phyloP scores from a whole-genome alignment of 2,113 vertebrate species.

The Dinomys branickii region DNA sequence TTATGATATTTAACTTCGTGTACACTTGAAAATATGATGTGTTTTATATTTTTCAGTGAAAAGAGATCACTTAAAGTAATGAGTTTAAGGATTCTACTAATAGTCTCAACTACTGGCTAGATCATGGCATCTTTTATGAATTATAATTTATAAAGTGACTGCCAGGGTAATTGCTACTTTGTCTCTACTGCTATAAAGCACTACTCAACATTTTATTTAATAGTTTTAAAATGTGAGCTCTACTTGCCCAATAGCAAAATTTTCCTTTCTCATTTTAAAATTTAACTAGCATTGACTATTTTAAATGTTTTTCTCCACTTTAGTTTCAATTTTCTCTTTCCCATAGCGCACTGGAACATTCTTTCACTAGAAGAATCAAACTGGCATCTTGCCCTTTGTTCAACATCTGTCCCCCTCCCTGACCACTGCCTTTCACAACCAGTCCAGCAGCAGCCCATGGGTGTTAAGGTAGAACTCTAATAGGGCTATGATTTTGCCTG shows the following conservation, averaged over 20 bases:
- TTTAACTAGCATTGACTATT: neutral
- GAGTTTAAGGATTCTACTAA: neutral
- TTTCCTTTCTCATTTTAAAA: neutral
- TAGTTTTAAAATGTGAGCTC: neutral
- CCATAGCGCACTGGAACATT: neutral
- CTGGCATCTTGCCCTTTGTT: neutral
- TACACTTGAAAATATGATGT: neutral
- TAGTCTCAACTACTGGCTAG: neutral
- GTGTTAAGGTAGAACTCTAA: neutral
- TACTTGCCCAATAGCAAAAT: neutral
- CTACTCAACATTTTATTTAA: neutral
- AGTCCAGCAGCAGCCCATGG: neutral
- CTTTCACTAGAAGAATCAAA: neutral
- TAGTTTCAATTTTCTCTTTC: neutral
- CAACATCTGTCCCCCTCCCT: neutral
- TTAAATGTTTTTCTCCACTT: neutral
- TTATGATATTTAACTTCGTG: neutral
- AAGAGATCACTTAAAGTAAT: neutral
- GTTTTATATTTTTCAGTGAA: neutral
- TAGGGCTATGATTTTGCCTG: neutral
- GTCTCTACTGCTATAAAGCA: neutral
- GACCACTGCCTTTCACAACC: fast-evolving
- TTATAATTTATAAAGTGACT: neutral
- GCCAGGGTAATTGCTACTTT: neutral
- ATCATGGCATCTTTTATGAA: neutral